Conservation (phyloP, 2,888 invertebrate genomes). For the Melinaea marsaeus region DNA sequence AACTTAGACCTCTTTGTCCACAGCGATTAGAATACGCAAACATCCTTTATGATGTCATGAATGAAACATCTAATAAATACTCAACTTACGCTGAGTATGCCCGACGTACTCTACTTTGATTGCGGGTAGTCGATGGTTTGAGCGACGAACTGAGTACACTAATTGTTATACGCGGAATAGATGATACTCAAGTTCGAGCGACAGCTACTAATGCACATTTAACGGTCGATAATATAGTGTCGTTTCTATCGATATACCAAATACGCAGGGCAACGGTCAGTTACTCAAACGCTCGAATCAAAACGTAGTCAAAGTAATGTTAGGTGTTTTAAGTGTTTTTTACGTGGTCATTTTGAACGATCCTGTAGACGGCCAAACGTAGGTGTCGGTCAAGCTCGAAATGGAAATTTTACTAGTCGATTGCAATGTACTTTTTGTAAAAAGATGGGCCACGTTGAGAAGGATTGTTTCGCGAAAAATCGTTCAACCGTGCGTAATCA, state of each 20-base stretch:
- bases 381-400: neutral
- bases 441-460: conserved; percentile 1
- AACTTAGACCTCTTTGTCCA: too few relatives aligned
- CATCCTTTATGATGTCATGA: too few relatives aligned
- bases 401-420: neutral
- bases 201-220: neutral
- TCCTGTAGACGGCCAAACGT: neutral
- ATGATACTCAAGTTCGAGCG: too few relatives aligned
- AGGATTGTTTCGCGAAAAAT: conserved; percentile 5
- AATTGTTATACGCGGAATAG: too few relatives aligned
- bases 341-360: neutral
- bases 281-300: neutral
- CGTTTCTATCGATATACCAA: neutral
- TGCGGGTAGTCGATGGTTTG: too few relatives aligned
- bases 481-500: neutral
- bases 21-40: too few relatives aligned
- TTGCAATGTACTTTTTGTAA: neutral
- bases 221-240: neutral
- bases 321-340: neutral
- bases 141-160: too few relatives aligned
- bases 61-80: too few relatives aligned
- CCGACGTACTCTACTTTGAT: too few relatives aligned
- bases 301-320: neutral
- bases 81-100: too few relatives aligned
- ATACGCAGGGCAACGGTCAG: neutral